Conservation (phyloP, 1,140 invertebrate genomes). For the Drosophila eugracilis region DNA sequence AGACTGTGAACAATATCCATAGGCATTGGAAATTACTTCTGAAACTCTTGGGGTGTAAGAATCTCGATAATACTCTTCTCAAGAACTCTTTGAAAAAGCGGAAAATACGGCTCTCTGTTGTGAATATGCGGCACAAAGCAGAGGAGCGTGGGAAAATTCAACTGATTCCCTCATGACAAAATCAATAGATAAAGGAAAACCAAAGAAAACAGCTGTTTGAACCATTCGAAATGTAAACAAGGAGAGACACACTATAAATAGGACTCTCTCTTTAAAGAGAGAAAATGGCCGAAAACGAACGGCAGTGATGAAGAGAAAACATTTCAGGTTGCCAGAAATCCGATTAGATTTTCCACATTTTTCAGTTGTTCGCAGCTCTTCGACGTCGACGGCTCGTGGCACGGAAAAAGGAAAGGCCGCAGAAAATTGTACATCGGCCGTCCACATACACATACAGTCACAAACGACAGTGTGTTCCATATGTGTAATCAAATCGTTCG, state of each 20-base stretch:
- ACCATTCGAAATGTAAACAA: slow-evolving; percentile 52
- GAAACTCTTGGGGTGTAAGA: slow-evolving; percentile 2
- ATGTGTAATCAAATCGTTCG: slow-evolving; percentile 76
- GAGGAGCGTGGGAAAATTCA: slow-evolving; percentile 23
- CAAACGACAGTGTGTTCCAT: slow-evolving; percentile 68
- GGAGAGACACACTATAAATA: slow-evolving; percentile 50
- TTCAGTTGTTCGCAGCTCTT: slow-evolving; percentile 82
- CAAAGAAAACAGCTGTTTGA: slow-evolving; percentile 62
- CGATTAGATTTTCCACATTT: slow-evolving; percentile 46
- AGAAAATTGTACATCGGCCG: slow-evolving; percentile 36
- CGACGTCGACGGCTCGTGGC: slow-evolving; percentile 62
- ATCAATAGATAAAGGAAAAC: slow-evolving; percentile 70
- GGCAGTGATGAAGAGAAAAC: slow-evolving; percentile 1
- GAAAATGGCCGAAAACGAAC: not conserved
- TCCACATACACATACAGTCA: slow-evolving; percentile 37
- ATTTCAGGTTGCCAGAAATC: slow-evolving; percentile 13
- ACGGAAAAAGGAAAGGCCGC: slow-evolving; percentile 39
- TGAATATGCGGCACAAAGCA: slow-evolving; percentile 68
- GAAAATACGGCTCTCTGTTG: slow-evolving; percentile 55
- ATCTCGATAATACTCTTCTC: slow-evolving; percentile 17
- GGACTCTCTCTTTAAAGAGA: slow-evolving; percentile 32
- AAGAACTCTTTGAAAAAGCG: not conserved
- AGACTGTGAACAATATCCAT: slow-evolving; percentile 10
- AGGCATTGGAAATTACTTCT: slow-evolving; percentile 23
- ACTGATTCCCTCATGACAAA: slow-evolving; percentile 59